Evolutionary conservation across 2,888 invertebrate genomes (phyloP), one percentile per base, ranked within the genome.

Genomic region (Agrochola litura): DNA sequence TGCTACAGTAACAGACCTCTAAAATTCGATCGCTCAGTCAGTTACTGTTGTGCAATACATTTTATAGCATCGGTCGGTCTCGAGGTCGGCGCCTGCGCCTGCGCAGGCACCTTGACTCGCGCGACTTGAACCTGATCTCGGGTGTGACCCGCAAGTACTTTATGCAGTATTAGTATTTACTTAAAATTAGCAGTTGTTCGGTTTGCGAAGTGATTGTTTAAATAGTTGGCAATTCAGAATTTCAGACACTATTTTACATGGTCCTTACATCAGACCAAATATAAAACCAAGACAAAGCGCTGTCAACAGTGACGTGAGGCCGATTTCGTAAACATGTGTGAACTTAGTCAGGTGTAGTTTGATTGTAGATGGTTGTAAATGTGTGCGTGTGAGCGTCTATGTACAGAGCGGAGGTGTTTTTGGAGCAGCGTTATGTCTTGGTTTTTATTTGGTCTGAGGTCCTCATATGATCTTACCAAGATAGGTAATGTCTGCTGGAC

Each of bases 51-150:
- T 49, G 82, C 52, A 82, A 82, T 60, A 10, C n/a, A 68, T 58
- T 63, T 67, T 56, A 68, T n/a, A 25, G 22, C 77, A 43, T 60
- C 67, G 67, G n/a, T 8, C 22, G n/a, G n/a, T 22, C 16, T 58
- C 71, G 68, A 83, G 82, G 82, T 30, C 74, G 41, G 43, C 54
- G 60, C 67, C n/a, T 60, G 43, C 54, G 60, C 67, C n/a, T 60
- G 25, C 43, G 54, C 52, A 22, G n/a, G 25, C 12, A 22, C 83
- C 79, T 82, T 82, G 74, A 83, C 71, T 61, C 60, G 41, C 68
- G 60, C 10, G 22, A 30, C 68, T 65, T 74, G 71, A 68, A 78
- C 78, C 69, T 37, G 69, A 56, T 75, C 77, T 73, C 52, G 37
- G 72, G 41, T 37, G 63, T 16, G 79, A 70, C 70, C 74, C 43